phyloP scores from a whole-genome alignment of 2,113 vertebrate species.

The Limnothrissa miodon region DNA sequence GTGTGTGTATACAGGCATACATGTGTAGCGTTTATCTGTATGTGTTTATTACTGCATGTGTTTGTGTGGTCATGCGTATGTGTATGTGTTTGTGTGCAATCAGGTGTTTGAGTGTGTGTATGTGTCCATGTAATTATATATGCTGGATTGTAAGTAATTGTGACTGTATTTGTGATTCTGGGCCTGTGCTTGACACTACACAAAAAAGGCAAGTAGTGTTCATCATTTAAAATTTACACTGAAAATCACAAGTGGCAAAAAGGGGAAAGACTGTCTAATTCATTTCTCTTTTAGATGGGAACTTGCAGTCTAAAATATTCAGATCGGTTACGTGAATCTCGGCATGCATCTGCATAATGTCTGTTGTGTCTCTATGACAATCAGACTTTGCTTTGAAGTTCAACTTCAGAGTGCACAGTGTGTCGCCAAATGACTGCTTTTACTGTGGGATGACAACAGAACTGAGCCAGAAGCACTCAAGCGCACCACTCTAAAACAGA shows the following conservation, averaged over 20 bases:
- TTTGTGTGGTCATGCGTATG: not conserved
- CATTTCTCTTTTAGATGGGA: not conserved
- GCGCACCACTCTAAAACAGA: not conserved
- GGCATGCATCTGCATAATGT: not conserved
- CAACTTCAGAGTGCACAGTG: not conserved
- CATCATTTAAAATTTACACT: not conserved
- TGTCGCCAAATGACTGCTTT: not conserved
- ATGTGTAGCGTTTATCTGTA: not conserved
- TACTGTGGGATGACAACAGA: not conserved
- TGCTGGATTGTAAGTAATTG: too few relatives aligned
- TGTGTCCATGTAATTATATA: constrained; percentile 20
- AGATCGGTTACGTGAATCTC: not conserved
- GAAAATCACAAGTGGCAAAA: not conserved
- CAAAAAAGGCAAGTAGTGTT: not conserved
- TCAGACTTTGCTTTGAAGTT: constrained; percentile 2
- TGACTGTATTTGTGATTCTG: constrained; percentile 6
- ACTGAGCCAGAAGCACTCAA: not conserved
- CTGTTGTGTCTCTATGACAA: constrained; percentile 6
- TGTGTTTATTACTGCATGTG: not conserved
- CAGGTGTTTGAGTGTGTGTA: constrained; percentile 28
- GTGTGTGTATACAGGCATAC: not conserved
- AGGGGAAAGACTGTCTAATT: not conserved
- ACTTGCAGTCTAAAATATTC: not conserved
- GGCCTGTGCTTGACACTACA: not conserved
- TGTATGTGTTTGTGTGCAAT: constrained; percentile 8